Evolutionary conservation across 2,888 invertebrate species (phyloP), one percentile per base, ranked within the genome.

Genomic region (Rhogogaster chlorosoma): DNA sequence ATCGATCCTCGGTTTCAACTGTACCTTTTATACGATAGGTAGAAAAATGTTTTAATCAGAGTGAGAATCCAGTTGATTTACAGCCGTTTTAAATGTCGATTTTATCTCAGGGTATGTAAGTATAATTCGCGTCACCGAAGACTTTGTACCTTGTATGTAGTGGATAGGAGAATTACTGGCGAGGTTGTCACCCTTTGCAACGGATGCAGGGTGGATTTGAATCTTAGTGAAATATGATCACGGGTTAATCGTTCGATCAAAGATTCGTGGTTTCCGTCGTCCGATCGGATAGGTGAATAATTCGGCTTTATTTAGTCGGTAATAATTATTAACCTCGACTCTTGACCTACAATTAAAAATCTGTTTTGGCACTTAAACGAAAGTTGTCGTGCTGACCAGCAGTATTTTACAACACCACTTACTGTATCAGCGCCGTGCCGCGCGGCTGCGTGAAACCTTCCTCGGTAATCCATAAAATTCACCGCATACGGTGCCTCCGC

Each of bases 311-410:
- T 83, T 67, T 49, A 64, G 83, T 83, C 67, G 64, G 45, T 64
- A 45, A 67, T 83, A 83, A 83, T 83, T 67, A 83, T 67, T n/a
- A 70, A 70, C 83, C 70, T 29, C 67, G 45, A 67, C 83, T 64
- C 70, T 70, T 70, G 83, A 83, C 83, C 64, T 83, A 70, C 67
- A 83, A 83, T 83, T 83, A 83, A 83, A 83, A 83, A 83, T 83
- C 83, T 83, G 83, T 83, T 83, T 83, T 83, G 83, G 83, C 83
- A 83, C 70, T 67, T 83, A 83, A 83, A 83, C 83, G 83, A 83
- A 83, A 83, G 67, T 83, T 83, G 83, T 89, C 91, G 88, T 91
- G 90, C 87, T 88, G 88, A 89, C 87, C 77, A 86, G 82, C 82
- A 85, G 78, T 85, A 85, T 85, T 85, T 85, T 85, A 85, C 9